A percentile compares a stretch with the other conserved stretches of the same genome.
These are phyloP conservation scores for Caenorhabditis uteleia DNA, from an alignment of 2,888 invertebrate genomes.

Conservation along the genomic window DNA sequence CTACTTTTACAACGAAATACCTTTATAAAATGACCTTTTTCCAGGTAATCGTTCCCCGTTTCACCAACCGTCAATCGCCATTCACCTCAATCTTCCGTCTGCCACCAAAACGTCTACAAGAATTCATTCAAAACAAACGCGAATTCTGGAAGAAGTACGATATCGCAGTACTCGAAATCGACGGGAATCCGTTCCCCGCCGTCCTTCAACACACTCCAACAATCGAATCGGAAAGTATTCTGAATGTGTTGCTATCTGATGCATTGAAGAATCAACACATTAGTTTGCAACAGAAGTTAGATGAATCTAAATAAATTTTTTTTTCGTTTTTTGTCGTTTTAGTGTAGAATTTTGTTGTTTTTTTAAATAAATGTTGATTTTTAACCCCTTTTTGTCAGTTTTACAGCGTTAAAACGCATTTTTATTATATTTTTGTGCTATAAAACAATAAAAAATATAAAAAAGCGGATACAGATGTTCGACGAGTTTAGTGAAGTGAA, in stretches of 20 bases:
- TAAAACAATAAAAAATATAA: no score
- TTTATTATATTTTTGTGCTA: no score
- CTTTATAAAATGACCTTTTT: not conserved
- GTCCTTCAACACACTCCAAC: conserved; percentile 14
- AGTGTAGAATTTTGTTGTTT: conserved; percentile 7
- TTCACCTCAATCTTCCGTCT: conserved; percentile 63
- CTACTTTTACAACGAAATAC: not conserved
- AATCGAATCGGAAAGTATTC: conserved; percentile 14
- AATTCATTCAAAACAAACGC: conserved; percentile 47
- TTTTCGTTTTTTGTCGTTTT: conserved; percentile 5
- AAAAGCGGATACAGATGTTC: no score
- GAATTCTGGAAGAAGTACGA: conserved; percentile 55
- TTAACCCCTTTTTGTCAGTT: no score
- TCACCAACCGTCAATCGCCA: conserved; percentile 47
- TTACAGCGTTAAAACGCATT: no score
- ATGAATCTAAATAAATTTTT: conserved; percentile 1
- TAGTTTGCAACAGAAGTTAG: conserved; percentile 3
- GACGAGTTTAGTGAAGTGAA: no score
- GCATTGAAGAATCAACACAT: conserved; percentile 30
- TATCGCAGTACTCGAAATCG: conserved; percentile 61
- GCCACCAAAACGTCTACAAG: conserved; percentile 54
- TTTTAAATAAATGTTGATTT: conserved; percentile 1
- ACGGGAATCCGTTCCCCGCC: conserved; percentile 58
- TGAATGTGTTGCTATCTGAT: conserved; percentile 36
- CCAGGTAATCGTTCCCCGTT: conserved; percentile 50